These are phyloP conservation scores for Crenichthys baileyi DNA, from an alignment of 2,797 vertebrate genomes.

Conservation along the genomic window DNA sequence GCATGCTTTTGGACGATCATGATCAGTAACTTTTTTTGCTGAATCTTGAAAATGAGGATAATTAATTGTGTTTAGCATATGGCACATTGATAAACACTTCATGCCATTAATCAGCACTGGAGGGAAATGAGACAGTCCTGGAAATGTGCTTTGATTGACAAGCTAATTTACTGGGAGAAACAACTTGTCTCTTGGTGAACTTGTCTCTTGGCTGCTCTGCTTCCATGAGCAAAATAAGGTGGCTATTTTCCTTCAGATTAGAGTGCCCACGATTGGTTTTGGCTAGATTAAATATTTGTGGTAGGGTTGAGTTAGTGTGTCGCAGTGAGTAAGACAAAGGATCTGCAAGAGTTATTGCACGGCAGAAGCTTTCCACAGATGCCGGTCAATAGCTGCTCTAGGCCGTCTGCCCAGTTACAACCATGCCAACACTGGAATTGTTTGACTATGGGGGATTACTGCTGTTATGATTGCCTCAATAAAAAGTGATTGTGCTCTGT, in stretches of 20 bases:
- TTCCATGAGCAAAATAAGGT: conserved; percentile 73
- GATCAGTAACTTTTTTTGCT: conserved; percentile 58
- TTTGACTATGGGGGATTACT: conserved; percentile 45
- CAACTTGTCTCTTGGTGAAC: conserved; percentile 67
- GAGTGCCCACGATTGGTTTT: conserved; percentile 13
- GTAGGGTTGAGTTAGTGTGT: conserved; percentile 27
- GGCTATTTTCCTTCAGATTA: conserved; percentile 36
- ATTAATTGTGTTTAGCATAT: conserved; percentile 84
- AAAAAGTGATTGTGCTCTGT: conserved; percentile 52
- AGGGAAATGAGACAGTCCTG: conserved; percentile 77
- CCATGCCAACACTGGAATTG: conserved; percentile 37
- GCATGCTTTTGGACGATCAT: conserved; percentile 35
- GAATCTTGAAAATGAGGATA: conserved; percentile 76
- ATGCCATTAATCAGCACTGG: conserved; percentile 81
- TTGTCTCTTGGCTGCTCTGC: conserved; percentile 36
- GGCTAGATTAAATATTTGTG: conserved; percentile 23
- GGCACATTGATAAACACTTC: conserved; percentile 83
- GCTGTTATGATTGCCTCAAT: conserved; percentile 60
- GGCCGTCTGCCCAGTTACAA: conserved; percentile 22
- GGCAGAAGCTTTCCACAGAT: conserved; percentile 9
- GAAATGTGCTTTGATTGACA: conserved; percentile 80
- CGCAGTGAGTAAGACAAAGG: conserved; percentile 5
- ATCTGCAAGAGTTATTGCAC: neutral
- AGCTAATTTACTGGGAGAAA: conserved; percentile 80
- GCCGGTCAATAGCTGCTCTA: conserved; percentile 17